Conservation (phyloP, 2,888 invertebrate species). For the Eupithecia inturbata region DNA sequence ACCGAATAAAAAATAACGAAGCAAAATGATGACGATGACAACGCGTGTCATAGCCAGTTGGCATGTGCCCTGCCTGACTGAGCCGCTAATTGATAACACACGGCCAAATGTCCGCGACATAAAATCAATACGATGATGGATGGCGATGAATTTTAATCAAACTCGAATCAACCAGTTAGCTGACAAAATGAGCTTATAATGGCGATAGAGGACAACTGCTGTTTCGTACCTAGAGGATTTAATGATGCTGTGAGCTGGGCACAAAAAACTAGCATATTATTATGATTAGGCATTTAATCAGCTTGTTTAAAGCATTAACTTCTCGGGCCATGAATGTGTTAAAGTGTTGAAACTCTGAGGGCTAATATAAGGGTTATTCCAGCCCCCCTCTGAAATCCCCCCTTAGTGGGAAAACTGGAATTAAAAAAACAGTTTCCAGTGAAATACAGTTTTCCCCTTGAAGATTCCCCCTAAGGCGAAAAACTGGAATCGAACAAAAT, state of each 20-base stretch:
- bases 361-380: too few species aligned
- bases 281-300: too few species aligned
- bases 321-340: too few species aligned
- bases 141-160: constrained; percentile 80
- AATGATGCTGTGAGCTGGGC: not conserved
- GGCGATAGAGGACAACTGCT: constrained; percentile 34
- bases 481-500: too few species aligned
- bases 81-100: constrained; percentile 71
- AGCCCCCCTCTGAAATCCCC: too few species aligned
- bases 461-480: too few species aligned
- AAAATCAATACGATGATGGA: constrained; percentile 82
- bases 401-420: too few species aligned
- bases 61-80: constrained; percentile 14
- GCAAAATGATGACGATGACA: constrained; percentile 11
- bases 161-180: constrained; percentile 75
- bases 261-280: too few species aligned
- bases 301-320: too few species aligned
- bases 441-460: too few species aligned
- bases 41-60: constrained; percentile 8
- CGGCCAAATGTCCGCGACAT: constrained; percentile 73
- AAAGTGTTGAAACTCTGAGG: too few species aligned
- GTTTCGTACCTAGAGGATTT: not conserved
- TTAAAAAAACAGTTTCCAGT: too few species aligned
- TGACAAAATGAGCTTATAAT: constrained; percentile 80
- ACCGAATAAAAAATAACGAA: constrained; percentile 1